These are phyloP conservation scores for Campaea margaritaria DNA, from an alignment of 2,888 invertebrate genomes.

Conservation along the genomic window DNA sequence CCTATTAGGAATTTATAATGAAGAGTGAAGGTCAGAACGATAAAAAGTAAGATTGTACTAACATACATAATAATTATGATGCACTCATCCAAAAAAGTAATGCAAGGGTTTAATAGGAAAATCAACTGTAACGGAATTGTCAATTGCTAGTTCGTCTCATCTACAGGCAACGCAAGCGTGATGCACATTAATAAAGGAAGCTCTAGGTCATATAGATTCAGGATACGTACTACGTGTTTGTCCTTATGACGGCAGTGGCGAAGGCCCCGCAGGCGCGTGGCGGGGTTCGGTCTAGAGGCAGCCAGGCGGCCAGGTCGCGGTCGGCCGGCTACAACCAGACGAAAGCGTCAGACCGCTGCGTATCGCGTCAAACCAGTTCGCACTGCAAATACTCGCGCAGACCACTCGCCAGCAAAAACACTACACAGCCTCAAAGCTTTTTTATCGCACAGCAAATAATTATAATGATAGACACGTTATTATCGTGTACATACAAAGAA, in stretches of 20 bases:
- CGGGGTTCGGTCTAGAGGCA: conserved; percentile 73
- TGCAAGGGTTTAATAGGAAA: too few relatives aligned
- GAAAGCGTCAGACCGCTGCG: conserved; percentile 25
- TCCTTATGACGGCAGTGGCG: conserved; percentile 51
- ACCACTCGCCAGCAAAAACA: conserved; percentile 16
- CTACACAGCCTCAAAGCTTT: conserved; percentile 1
- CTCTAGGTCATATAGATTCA: conserved; percentile 4
- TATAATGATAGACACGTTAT: neutral
- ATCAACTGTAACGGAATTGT: too few relatives aligned
- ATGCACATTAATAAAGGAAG: conserved; percentile 1
- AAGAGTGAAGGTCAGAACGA: too few relatives aligned
- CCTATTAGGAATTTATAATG: too few relatives aligned
- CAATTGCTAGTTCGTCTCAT: too few relatives aligned
- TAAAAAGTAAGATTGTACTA: too few relatives aligned
- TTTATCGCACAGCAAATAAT: conserved; percentile 25
- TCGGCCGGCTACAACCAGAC: conserved; percentile 76
- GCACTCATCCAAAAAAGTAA: too few relatives aligned
- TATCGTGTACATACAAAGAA: neutral
- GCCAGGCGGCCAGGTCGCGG: conserved; percentile 68
- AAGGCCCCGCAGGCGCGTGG: conserved; percentile 62
- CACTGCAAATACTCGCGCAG: conserved; percentile 28
- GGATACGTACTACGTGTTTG: conserved; percentile 77
- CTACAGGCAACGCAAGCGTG: neutral
- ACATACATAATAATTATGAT: too few relatives aligned
- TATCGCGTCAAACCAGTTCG: conserved; percentile 34